Evolutionary conservation across 2,797 vertebrate species (phyloP).

Genomic region (Chlorospingus flavigularis): DNA sequence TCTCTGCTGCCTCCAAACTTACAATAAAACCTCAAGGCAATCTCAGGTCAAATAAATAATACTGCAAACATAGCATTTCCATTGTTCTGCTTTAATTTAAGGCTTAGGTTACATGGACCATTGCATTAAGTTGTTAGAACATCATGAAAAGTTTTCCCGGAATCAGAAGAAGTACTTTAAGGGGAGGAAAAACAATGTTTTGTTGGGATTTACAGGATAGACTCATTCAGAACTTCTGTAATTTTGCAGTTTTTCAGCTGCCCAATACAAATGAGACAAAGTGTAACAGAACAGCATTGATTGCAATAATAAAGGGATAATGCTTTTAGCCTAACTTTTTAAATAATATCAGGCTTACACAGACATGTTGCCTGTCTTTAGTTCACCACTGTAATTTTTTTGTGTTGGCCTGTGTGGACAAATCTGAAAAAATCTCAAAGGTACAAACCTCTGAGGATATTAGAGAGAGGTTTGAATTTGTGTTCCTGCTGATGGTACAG

Average conservation of each 20-base stretch:
- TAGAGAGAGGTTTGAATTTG: background rate
- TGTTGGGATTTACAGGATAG: background rate
- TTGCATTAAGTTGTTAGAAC: background rate
- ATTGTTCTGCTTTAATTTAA: background rate
- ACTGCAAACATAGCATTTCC: background rate
- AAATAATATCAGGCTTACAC: background rate
- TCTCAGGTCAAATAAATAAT: constrained; percentile 7
- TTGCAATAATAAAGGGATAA: background rate
- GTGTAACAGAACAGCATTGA: background rate
- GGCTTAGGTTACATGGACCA: background rate
- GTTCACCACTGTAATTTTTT: background rate
- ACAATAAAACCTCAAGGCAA: background rate
- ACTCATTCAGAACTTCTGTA: background rate
- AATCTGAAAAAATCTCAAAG: background rate
- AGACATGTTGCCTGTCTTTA: background rate
- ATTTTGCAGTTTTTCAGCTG: background rate
- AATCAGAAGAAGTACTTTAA: background rate
- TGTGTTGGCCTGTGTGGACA: background rate
- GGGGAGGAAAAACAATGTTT: background rate
- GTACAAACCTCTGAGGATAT: background rate
- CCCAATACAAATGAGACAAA: background rate
- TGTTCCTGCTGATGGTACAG: background rate
- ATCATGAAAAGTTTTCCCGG: background rate
- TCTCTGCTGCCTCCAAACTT: background rate
- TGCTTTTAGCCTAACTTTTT: background rate